Evolutionary conservation across 2,113 vertebrate species (phyloP).

Genomic region (Chloroceryle aenea): DNA sequence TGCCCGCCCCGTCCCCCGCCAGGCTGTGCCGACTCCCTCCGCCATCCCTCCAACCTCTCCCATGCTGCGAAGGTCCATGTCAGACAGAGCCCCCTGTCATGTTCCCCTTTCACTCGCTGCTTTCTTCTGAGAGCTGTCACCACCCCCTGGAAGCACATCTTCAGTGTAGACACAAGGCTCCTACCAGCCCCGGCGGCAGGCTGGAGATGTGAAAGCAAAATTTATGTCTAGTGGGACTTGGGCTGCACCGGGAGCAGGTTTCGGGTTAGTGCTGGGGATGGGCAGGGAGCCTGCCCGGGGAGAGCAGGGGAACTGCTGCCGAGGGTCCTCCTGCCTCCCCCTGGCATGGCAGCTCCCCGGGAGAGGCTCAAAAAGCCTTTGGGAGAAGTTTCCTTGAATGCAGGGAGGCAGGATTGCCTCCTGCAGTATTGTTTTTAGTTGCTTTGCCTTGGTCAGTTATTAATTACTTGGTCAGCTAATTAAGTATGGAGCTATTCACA

Average conservation of each 20-base stretch:
- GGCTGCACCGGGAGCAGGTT: background rate
- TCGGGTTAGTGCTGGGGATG: background rate
- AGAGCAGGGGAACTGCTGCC: background rate
- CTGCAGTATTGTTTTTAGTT: background rate
- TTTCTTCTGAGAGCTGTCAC: slow-evolving; percentile 84
- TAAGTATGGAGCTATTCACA: too few relatives aligned
- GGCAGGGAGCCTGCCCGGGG: background rate
- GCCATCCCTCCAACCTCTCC: slow-evolving; percentile 56
- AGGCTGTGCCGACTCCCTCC: slow-evolving; percentile 49
- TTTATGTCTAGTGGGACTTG: background rate
- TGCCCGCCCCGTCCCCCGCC: background rate
- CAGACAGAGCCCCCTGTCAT: slow-evolving; percentile 87
- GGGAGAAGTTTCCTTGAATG: background rate
- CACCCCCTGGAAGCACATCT: slow-evolving; percentile 75
- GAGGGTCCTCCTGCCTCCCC: background rate
- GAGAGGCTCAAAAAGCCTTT: background rate
- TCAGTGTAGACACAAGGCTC: slow-evolving; percentile 78
- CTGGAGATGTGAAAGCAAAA: slow-evolving; percentile 62
- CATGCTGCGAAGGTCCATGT: slow-evolving; percentile 85
- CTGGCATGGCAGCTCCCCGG: background rate
- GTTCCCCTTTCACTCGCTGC: slow-evolving; percentile 78
- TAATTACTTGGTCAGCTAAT: too few relatives aligned
- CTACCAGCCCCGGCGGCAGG: slow-evolving; percentile 76
- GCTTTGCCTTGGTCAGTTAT: background rate
- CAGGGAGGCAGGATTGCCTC: background rate